These are phyloP conservation scores for Patagioenas fasciata DNA, from an alignment of 2,113 vertebrate species.

Conservation along the genomic window DNA sequence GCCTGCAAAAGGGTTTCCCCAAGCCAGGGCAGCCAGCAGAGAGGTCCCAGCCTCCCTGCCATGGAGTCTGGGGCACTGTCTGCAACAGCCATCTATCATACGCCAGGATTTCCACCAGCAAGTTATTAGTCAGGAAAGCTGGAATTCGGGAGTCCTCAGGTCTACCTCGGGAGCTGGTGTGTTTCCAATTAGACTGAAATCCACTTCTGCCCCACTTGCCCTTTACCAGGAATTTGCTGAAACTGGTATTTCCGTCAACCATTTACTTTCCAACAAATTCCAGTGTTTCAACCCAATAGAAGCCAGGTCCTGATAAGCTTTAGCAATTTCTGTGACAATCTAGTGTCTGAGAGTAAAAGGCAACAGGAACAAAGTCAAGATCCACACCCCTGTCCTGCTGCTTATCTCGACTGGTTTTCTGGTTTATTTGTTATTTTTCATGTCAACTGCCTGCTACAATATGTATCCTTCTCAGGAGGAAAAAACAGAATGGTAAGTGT, in stretches of 20 bases:
- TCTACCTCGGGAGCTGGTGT: accelerated
- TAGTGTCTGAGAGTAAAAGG: not conserved
- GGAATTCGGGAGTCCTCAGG: not conserved
- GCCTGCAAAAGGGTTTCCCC: not conserved
- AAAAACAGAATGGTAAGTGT: not conserved
- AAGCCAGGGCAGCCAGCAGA: not conserved
- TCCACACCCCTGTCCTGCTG: not conserved
- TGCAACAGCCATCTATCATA: not conserved
- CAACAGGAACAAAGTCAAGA: not conserved
- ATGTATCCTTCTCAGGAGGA: not conserved
- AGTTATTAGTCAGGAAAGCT: not conserved
- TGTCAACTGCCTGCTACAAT: not conserved
- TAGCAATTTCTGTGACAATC: not conserved
- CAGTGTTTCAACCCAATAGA: not conserved
- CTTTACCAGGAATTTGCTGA: not conserved
- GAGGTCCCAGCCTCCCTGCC: not conserved
- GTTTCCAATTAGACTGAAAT: not conserved
- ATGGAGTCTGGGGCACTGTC: not conserved
- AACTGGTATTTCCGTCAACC: not conserved
- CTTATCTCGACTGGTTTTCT: not conserved
- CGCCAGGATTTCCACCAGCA: not conserved
- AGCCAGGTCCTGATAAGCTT: not conserved
- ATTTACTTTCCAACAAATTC: not conserved
- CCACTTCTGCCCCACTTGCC: accelerated
- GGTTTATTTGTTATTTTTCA: not conserved